These are phyloP conservation scores for Seladonia tumulorum DNA, from an alignment of 2,888 invertebrate genomes.

Conservation along the genomic window DNA sequence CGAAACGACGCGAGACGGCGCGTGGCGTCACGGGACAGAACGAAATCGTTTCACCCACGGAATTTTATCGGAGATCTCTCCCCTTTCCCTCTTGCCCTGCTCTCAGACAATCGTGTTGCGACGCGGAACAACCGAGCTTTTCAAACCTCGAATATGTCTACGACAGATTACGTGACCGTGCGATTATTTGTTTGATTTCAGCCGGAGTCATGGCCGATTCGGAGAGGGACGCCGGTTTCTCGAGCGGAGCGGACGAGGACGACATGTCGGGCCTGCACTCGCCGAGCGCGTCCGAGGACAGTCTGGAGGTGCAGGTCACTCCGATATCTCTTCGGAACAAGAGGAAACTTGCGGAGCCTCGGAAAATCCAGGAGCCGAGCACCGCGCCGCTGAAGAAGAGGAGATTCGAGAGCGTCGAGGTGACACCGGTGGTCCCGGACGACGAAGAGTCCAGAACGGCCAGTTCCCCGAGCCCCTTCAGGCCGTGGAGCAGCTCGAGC, in stretches of 20 bases:
- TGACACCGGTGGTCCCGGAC: constrained; percentile 75
- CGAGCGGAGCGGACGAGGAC: constrained; percentile 89
- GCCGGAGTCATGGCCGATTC: constrained; percentile 85
- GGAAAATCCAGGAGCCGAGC: constrained; percentile 85
- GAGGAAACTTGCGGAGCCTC: constrained; percentile 89
- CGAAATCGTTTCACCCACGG: constrained; percentile 60
- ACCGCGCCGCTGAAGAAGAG: constrained; percentile 89
- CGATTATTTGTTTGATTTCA: constrained; percentile 84
- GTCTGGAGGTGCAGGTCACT: constrained; percentile 87
- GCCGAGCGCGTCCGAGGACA: constrained; percentile 88
- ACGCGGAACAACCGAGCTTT: neutral
- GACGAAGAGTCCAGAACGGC: constrained; percentile 61
- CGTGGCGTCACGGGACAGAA: constrained; percentile 13
- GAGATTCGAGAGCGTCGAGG: constrained; percentile 73
- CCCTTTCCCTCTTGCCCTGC: neutral
- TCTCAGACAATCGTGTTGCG: neutral
- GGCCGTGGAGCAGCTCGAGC: constrained; percentile 87
- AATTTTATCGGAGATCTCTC: constrained; percentile 51
- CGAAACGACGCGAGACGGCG: constrained; percentile 6
- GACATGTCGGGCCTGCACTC: constrained; percentile 85
- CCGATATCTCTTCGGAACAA: constrained; percentile 87
- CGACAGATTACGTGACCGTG: neutral
- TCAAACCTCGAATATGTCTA: neutral
- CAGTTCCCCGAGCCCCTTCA: constrained; percentile 86
- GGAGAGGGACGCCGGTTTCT: constrained; percentile 90